Percentiles rank a stretch among this genome's conserved stretches.
phyloP scores from a whole-genome alignment of 2,888 invertebrate genomes.

The Carabus problematicus region DNA sequence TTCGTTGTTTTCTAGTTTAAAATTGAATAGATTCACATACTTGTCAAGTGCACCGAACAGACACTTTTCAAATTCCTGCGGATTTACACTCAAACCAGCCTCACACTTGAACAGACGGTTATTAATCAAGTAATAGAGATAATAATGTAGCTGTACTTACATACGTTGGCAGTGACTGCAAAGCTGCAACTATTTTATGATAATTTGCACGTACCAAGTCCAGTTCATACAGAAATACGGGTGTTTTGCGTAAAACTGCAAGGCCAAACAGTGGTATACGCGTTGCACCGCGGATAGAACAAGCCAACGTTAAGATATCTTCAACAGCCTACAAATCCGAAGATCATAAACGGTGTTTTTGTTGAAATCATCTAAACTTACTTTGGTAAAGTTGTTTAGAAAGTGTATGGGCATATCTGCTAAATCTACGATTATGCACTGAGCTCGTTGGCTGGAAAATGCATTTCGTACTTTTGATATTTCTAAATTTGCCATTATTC shows the following conservation, averaged over 20 bases:
- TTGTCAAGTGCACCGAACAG: too few relatives aligned
- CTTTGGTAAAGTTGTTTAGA: slow-evolving; percentile 33
- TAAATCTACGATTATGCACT: slow-evolving; percentile 37
- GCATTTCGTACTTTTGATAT: slow-evolving; percentile 27
- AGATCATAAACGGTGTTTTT: slow-evolving; percentile 6
- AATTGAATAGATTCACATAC: too few relatives aligned
- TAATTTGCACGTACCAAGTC: slow-evolving; percentile 33
- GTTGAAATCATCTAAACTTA: slow-evolving; percentile 27
- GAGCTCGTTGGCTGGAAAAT: slow-evolving; percentile 34
- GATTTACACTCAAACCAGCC: too few relatives aligned
- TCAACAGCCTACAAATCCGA: slow-evolving; percentile 23
- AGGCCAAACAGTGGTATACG: slow-evolving; percentile 33
- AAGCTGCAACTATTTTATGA: slow-evolving; percentile 26
- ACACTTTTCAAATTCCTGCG: too few relatives aligned
- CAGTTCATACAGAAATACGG: slow-evolving; percentile 29
- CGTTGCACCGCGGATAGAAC: slow-evolving; percentile 34
- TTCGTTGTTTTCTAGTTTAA: too few relatives aligned
- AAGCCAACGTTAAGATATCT: slow-evolving; percentile 29
- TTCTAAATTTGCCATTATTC: slow-evolving; percentile 17
- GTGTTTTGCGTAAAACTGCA: slow-evolving; percentile 27
- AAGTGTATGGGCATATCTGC: slow-evolving; percentile 19
- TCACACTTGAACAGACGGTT: too few relatives aligned
- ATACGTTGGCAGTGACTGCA: slow-evolving; percentile 24
- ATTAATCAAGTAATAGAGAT: too few relatives aligned
- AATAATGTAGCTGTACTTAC: slow-evolving; percentile 8